Evolutionary conservation across 2,113 vertebrate genomes (phyloP), one percentile per base, ranked within the genome.

Genomic region (Ranitomeya imitator): DNA sequence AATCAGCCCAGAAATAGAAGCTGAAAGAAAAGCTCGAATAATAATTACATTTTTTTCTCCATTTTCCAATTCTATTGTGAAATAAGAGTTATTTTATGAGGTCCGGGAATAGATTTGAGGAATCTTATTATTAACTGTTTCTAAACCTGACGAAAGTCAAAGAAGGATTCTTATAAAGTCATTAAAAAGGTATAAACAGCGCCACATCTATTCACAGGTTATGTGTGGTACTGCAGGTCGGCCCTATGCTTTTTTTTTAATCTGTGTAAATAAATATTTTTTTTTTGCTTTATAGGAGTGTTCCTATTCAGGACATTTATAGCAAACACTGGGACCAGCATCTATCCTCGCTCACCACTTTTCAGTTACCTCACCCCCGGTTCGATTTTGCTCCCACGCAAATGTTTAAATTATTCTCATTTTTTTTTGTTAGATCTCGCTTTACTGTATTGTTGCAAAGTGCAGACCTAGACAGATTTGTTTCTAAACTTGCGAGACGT

Each of bases 1-100:
- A 87, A 71, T 80, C 86, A 57, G n/a, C 26, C n/a, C 78, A 57
- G 60, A 87, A 86, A 86, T 85, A 79, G 76, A 86, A 76, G 37
- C n/a, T 86, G 3, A 37, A 37, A 69, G 65, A 81, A 87, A 86
- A 59, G 21, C 19, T n/a, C 52, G 59, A 63, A 86, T 63, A 52
- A 78, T 63, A 86, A 78, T 86, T 37, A 78, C 19, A 86, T 78
- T 78, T 76, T 57, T 12, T 85, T 31, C 26, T 31, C 26, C 45
- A 79, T 86, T 45, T 74, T 57, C 71, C 45, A 21, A 37, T 77
- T 86, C 57, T 31, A 54, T 77, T 74, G 74, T 65, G 55, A 21
- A 65, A 67, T 23, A 79, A 51, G 55, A 86, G 16, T 78, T 79
- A 78, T 54, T 86, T 86, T 55, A 77, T 60, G 69, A 55, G 11